A percentile compares a stretch with the other conserved stretches of the same genome.
Evolutionary conservation across 2,888 invertebrate species (phyloP).

Genomic region (Ophion ellenae): DNA sequence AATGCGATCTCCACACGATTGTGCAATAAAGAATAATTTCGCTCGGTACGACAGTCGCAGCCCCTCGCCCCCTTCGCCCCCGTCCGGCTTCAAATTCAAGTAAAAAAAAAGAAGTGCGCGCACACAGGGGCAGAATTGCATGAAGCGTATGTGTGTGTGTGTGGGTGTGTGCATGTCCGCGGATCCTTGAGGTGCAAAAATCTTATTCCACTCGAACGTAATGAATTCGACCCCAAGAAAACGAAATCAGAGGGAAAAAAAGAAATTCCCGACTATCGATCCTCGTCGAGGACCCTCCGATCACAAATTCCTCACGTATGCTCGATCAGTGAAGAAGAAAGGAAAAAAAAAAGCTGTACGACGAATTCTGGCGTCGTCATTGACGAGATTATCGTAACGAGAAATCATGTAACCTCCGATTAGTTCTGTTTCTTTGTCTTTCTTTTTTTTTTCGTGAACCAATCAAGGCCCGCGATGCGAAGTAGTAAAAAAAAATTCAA

Average conservation of each 20-base stretch:
- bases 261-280: constrained; percentile 1
- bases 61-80: background rate
- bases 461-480: constrained; percentile 16
- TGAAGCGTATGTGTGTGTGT: background rate
- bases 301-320: constrained; percentile 39
- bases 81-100: background rate
- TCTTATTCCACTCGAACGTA: constrained; percentile 10
- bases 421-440: background rate
- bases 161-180: background rate
- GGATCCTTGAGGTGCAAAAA: background rate
- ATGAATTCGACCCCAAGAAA: constrained; percentile 1
- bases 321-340: background rate
- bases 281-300: background rate
- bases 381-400: background rate
- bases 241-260: background rate
- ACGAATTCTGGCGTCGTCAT: background rate
- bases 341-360: background rate
- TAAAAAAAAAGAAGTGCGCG: background rate
- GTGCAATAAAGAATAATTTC: background rate
- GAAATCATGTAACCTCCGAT: background rate
- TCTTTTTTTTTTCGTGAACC: constrained; percentile 27
- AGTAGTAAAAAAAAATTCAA: constrained; percentile 2
- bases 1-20: background rate
- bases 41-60: background rate
- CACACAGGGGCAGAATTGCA: background rate